These are phyloP conservation scores for Spodoptera litura DNA, from an alignment of 1,140 invertebrate genomes.

Conservation along the genomic window DNA sequence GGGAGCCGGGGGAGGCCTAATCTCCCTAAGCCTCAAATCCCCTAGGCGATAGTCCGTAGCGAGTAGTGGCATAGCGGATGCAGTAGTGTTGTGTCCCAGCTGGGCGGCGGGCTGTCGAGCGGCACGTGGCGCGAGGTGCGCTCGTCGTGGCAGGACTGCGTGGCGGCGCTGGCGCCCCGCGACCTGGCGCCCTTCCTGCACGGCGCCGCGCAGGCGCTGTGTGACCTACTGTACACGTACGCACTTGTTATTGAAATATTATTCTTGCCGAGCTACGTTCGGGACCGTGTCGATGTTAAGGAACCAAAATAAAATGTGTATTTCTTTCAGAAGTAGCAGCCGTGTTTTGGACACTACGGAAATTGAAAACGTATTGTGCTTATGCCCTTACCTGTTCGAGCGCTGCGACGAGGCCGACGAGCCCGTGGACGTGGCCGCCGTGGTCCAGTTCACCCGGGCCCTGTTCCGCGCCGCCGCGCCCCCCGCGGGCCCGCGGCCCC, in stretches of 20 bases:
- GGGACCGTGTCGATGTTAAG: no score
- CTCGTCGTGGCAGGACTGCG: slow-evolving; percentile 52
- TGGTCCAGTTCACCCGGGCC: slow-evolving; percentile 44
- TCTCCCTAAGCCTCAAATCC: no score
- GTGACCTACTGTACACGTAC: slow-evolving; percentile 3
- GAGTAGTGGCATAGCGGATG: neutral
- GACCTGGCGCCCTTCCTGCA: slow-evolving; percentile 4
- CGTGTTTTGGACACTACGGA: slow-evolving; percentile 50
- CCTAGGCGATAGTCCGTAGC: no score
- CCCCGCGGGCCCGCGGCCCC: slow-evolving; percentile 2
- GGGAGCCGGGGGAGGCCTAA: no score
- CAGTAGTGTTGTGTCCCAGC: slow-evolving; percentile 12
- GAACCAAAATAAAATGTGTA: no score
- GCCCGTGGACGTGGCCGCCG: slow-evolving; percentile 19
- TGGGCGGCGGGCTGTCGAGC: slow-evolving; percentile 45
- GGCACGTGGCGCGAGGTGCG: slow-evolving; percentile 53
- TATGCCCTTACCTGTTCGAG: slow-evolving; percentile 58
- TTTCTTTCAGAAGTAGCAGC: slow-evolving; percentile 55
- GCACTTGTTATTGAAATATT: neutral
- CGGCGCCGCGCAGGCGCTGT: neutral
- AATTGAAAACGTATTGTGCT: slow-evolving; percentile 62
- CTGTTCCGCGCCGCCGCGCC: slow-evolving; percentile 46
- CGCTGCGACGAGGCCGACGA: neutral
- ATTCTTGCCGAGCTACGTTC: no score
- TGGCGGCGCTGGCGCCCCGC: slow-evolving; percentile 21